These are phyloP conservation scores for Cecidostiba fungosa DNA, from an alignment of 2,888 invertebrate species.

Conservation along the genomic window DNA sequence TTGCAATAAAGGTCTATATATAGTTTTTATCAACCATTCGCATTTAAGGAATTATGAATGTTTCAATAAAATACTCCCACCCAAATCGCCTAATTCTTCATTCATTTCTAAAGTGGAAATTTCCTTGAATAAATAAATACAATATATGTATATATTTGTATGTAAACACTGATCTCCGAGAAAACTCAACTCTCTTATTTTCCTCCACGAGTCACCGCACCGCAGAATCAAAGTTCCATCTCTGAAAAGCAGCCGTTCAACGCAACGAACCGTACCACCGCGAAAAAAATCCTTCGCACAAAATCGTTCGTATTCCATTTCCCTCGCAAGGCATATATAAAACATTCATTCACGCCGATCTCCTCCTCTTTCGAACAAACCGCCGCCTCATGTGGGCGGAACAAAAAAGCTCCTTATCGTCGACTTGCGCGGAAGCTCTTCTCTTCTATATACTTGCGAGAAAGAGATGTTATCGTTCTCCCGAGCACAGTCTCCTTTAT, in stretches of 20 bases:
- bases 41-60: no score
- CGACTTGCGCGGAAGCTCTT: background rate
- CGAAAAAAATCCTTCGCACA: background rate
- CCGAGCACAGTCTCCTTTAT: slow-evolving; percentile 16
- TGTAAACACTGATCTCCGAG: no score
- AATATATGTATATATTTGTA: no score
- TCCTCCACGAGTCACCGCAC: background rate
- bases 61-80: no score
- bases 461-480: background rate
- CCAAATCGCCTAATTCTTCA: no score
- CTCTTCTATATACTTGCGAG: background rate
- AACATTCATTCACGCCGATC: slow-evolving; percentile 12
- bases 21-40: no score
- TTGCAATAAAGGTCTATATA: background rate
- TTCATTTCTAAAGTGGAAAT: no score
- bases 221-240: background rate
- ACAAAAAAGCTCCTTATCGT: slow-evolving; percentile 1
- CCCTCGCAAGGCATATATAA: background rate
- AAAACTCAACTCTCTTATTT: no score
- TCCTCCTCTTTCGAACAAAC: background rate
- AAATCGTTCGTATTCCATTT: background rate
- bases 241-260: background rate
- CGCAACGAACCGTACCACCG: background rate
- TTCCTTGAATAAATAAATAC: no score
- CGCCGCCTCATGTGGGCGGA: background rate